phyloP scores from a whole-genome alignment of 2,888 invertebrate species.

The Lasioglossum oenotherae region DNA sequence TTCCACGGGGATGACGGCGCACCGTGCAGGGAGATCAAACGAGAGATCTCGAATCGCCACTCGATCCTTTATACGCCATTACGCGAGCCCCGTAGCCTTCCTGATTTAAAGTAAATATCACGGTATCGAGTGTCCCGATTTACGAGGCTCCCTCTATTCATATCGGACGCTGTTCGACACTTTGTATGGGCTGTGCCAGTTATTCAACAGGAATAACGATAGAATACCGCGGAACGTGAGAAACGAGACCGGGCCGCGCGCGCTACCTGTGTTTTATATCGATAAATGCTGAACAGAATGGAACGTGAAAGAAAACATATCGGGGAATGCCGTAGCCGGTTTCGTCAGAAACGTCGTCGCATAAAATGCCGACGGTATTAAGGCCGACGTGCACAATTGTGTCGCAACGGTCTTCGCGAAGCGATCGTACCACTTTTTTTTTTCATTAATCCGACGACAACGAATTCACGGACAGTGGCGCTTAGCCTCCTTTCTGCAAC shows the following conservation, averaged over 20 bases:
- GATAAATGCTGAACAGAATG: conserved; percentile 51
- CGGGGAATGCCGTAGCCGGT: conserved; percentile 60
- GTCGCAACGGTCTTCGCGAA: conserved; percentile 60
- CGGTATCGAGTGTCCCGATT: conserved; percentile 28
- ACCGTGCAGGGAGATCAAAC: conserved; percentile 55
- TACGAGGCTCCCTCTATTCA: conserved; percentile 40
- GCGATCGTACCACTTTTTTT: conserved; percentile 64
- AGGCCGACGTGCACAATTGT: conserved; percentile 53
- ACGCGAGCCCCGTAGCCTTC: conserved; percentile 15
- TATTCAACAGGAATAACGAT: conserved; percentile 18
- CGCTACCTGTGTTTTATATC: conserved; percentile 19
- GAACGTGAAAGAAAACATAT: conserved; percentile 61
- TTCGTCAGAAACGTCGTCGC: conserved; percentile 63
- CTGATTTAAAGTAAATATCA: conserved; percentile 47
- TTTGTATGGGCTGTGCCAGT: conserved; percentile 32
- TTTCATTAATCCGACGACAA: conserved; percentile 66
- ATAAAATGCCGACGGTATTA: conserved; percentile 68
- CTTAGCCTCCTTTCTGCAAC: conserved; percentile 72
- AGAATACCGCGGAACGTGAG: conserved; percentile 46
- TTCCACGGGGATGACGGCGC: conserved; percentile 35
- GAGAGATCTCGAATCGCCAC: conserved; percentile 51
- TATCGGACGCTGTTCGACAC: conserved; percentile 7
- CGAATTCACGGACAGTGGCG: conserved; percentile 76
- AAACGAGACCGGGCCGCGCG: conserved; percentile 36
- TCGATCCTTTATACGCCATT: conserved; percentile 57